These are phyloP conservation scores for human DNA, from an alignment of 2,113 vertebrate genomes.

Conservation along the genomic window GRCh38 chr22:36106001-36106500, in stretches of 20 bases:
- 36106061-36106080: not conserved
- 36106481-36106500: no score
- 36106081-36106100: not conserved
- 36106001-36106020: not conserved
- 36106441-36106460: no score
- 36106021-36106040: not conserved
- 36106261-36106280: not conserved
- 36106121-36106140: not conserved
- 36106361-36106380: not conserved
- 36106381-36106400: not conserved
- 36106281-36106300: not conserved
- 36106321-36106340: not conserved
- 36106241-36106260: fast-evolving
- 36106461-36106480: no score
- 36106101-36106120: not conserved
- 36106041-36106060: not conserved
- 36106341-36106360: not conserved
- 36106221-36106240: not conserved
- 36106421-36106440: not conserved
- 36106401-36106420: not conserved
- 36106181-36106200: not conserved
- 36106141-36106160: not conserved
- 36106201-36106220: not conserved
- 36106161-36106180: not conserved
- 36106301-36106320: not conserved